These are phyloP conservation scores for Rhopalosiphum padi DNA, from an alignment of 1,140 invertebrate species.

Conservation along the genomic window DNA sequence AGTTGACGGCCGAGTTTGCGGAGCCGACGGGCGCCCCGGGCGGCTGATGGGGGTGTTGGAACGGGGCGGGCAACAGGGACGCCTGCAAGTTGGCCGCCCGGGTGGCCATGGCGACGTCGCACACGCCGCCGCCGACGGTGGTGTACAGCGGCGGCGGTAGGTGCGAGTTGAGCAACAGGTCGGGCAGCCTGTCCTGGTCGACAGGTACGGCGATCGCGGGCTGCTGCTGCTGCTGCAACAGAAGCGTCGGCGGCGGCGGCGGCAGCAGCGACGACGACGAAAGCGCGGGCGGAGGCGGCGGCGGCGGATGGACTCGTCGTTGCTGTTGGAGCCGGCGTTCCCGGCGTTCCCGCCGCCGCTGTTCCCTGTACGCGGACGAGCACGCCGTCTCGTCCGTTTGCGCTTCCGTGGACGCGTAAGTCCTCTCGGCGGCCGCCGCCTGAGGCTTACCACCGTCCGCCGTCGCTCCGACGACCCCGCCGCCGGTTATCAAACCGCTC, in stretches of 20 bases:
- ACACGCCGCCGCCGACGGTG: slow-evolving; percentile 39
- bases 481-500: not conserved
- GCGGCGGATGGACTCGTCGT: slow-evolving; percentile 56
- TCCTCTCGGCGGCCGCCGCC: slow-evolving; percentile 58
- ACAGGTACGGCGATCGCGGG: slow-evolving; percentile 65
- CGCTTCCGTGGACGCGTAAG: slow-evolving; percentile 63
- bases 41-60: slow-evolving; percentile 47
- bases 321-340: slow-evolving; percentile 60
- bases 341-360: slow-evolving; percentile 61
- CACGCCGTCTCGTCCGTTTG: slow-evolving; percentile 62
- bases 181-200: slow-evolving; percentile 65
- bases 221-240: slow-evolving; percentile 61
- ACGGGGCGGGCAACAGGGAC: slow-evolving; percentile 32
- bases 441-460: slow-evolving; percentile 57
- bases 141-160: slow-evolving; percentile 58
- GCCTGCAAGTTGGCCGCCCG: slow-evolving; percentile 39
- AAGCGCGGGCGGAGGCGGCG: slow-evolving; percentile 40
- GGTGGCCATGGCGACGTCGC: slow-evolving; percentile 48
- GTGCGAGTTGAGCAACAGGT: slow-evolving; percentile 59
- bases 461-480: not conserved
- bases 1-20: not conserved
- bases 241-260: slow-evolving; percentile 34
- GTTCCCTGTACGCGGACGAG: slow-evolving; percentile 59
- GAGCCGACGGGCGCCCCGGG: slow-evolving; percentile 42
- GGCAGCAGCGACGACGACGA: slow-evolving; percentile 22